phyloP scores from a whole-genome alignment of 37 sponge, comb jelly and placozoan genomes.

The Lycopodina hypogea region DNA sequence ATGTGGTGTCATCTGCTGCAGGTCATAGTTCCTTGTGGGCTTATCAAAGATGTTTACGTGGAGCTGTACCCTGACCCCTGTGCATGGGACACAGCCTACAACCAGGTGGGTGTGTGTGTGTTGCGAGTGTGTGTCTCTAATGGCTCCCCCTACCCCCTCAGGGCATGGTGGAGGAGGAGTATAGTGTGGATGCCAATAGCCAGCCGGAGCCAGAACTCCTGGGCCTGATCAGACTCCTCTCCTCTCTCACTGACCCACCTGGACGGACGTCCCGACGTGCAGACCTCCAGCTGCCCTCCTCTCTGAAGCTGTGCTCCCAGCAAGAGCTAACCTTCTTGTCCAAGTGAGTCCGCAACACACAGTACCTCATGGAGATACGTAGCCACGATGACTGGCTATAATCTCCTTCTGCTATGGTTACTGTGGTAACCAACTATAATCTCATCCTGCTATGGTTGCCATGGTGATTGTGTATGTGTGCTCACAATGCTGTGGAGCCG shows the following conservation, averaged over 20 bases:
- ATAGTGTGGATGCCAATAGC: slow-evolving; percentile 17
- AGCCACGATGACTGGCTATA: no score
- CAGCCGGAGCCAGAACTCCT: slow-evolving; percentile 8
- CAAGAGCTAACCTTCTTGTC: not conserved
- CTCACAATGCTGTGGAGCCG: not conserved
- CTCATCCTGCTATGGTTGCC: not conserved
- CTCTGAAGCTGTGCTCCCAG: not conserved
- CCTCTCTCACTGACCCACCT: not conserved
- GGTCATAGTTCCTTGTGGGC: no score
- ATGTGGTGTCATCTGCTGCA: no score
- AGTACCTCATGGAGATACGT: no score
- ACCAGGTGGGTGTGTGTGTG: not conserved
- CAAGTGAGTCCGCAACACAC: no score
- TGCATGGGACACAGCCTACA: not conserved
- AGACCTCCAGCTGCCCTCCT: not conserved
- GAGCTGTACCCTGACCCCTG: no score
- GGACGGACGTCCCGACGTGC: not conserved
- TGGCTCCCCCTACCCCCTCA: not conserved
- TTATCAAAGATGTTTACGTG: no score
- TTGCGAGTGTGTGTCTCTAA: not conserved
- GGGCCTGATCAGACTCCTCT: not conserved
- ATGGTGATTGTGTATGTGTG: not conserved
- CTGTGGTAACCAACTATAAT: no score
- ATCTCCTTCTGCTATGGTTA: no score
- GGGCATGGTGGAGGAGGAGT: slow-evolving; percentile 19